phyloP scores from a whole-genome alignment of 2,888 invertebrate species.

The Kryphioiulus occultus region DNA sequence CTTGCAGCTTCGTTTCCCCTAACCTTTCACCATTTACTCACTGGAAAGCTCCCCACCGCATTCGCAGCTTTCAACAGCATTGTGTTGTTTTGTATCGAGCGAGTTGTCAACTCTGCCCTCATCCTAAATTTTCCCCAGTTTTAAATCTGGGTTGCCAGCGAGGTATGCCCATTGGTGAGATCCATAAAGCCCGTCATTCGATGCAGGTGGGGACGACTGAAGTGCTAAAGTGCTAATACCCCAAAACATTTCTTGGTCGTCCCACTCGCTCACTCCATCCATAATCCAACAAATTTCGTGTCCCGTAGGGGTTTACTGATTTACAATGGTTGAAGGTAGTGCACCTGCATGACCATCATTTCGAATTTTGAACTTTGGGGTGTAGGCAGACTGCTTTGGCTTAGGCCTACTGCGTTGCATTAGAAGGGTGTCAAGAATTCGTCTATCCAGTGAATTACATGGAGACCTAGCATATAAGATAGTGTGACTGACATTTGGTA shows the following conservation, averaged over 20 bases:
- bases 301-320: constrained; percentile 26
- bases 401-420: neutral
- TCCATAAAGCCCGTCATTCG: neutral
- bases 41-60: neutral
- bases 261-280: neutral
- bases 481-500: too few species aligned
- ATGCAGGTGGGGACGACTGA: neutral
- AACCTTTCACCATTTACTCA: neutral
- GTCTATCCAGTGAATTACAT: too few species aligned
- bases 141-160: neutral
- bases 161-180: neutral
- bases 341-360: neutral
- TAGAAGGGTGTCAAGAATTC: neutral
- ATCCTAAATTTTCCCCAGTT: neutral
- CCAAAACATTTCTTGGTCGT: neutral
- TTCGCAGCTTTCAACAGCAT: neutral
- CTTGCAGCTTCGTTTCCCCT: neutral
- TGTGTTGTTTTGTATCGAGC: neutral
- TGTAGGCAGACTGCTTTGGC: neutral
- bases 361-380: constrained; percentile 26
- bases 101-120: constrained; percentile 1
- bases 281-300: neutral
- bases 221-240: neutral
- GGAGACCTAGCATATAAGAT: too few species aligned
- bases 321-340: constrained; percentile 24